Percentiles rank a stretch among this genome's conserved stretches.
Evolutionary conservation across 2,797 vertebrate genomes (phyloP).

Genomic region (Pterois miles): DNA sequence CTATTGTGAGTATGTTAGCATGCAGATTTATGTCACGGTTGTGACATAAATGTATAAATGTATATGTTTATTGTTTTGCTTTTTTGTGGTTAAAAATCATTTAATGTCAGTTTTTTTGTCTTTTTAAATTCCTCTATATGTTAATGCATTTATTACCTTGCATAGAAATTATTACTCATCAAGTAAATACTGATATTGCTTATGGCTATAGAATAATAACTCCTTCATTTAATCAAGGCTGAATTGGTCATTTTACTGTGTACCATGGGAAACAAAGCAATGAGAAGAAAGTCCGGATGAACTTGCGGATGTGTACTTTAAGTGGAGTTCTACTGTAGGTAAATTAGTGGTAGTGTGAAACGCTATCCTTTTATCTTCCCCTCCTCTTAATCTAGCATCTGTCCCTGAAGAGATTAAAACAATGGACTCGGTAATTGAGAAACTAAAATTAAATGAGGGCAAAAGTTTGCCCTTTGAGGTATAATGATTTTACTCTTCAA

Average conservation of each 20-base stretch:
- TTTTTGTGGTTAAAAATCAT: background rate
- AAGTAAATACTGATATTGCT: slow-evolving; percentile 1
- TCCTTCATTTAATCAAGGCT: slow-evolving; percentile 24
- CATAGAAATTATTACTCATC: background rate
- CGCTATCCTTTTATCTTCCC: slow-evolving; percentile 28
- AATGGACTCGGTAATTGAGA: slow-evolving; percentile 30
- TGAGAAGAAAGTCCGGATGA: slow-evolving; percentile 32
- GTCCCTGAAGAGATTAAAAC: slow-evolving; percentile 40
- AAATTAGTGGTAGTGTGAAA: slow-evolving; percentile 35
- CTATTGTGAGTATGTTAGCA: background rate
- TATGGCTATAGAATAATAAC: slow-evolving; percentile 7
- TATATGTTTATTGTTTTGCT: background rate
- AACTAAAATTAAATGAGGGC: slow-evolving; percentile 31
- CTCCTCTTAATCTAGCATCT: slow-evolving; percentile 33
- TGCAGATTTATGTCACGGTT: background rate
- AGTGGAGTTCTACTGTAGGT: slow-evolving; percentile 10
- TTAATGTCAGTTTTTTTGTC: background rate
- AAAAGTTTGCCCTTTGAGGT: slow-evolving; percentile 37
- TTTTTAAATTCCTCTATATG: too few relatives aligned
- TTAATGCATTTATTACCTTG: background rate
- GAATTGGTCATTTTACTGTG: slow-evolving; percentile 17
- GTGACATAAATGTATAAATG: too few relatives aligned
- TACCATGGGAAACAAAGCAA: slow-evolving; percentile 18
- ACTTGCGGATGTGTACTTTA: slow-evolving; percentile 2
- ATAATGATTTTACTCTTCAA: slow-evolving; percentile 27